Evolutionary conservation across 2,888 invertebrate species (phyloP).

Genomic region (Trichogramma dendrolimi): DNA sequence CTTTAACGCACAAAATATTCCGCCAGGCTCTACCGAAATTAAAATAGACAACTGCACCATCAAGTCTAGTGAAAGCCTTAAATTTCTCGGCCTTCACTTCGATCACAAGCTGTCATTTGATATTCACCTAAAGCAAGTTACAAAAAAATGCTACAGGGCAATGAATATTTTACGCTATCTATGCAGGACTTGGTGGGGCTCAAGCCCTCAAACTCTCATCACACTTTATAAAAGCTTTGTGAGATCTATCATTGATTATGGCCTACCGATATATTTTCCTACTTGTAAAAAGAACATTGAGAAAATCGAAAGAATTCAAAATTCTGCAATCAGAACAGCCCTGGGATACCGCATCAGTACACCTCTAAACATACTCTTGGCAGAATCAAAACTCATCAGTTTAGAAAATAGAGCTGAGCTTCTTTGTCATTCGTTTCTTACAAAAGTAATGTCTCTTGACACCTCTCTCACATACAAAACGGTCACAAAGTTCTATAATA

Average conservation of each 20-base stretch:
- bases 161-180: constrained; percentile 6
- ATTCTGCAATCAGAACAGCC: not conserved
- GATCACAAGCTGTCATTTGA: constrained; percentile 1
- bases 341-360: constrained; percentile 5
- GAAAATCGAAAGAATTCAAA: constrained; percentile 3
- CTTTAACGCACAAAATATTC: not conserved
- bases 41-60: not conserved
- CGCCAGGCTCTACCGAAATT: not conserved
- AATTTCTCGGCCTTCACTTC: constrained; percentile 1
- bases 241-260: constrained; percentile 6
- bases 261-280: not conserved
- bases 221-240: constrained; percentile 10
- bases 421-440: not conserved
- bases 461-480: not conserved
- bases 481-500: not conserved
- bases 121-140: not conserved
- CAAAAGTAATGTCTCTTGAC: not conserved
- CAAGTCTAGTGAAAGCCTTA: not conserved
- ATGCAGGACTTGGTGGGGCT: constrained; percentile 4
- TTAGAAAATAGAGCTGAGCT: not conserved
- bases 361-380: not conserved
- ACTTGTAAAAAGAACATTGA: not conserved
- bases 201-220: constrained; percentile 9
- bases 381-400: not conserved
- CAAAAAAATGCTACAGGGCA: constrained; percentile 5